Evolutionary conservation across 2,113 vertebrate species (phyloP), one percentile per base, ranked within the genome.

Genomic region (Mirounga angustirostris): DNA sequence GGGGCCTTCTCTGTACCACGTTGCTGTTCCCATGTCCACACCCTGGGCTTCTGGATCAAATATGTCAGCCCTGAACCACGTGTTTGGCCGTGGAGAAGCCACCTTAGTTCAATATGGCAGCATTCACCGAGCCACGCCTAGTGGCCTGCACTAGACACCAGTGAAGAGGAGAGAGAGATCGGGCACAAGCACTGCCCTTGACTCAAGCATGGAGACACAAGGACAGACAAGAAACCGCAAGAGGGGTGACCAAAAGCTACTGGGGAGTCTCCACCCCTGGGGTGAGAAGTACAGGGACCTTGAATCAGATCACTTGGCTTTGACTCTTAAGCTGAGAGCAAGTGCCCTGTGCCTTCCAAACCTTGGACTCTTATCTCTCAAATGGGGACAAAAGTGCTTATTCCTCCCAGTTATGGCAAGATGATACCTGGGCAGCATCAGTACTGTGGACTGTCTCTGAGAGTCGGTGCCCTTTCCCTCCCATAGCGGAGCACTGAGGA

Each of bases 11-110:
- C n/a, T 15, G 58, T 18, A n/a, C 2, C 56, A 28, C 0, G 0
- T 4, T 13, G 1, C 54, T 24, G 10, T 69, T 16, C 15, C 36
- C 54, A 30, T 43, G 71, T 96, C 46, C n/a, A 18, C 36, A 86
- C 30, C 3, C 8, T 33, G 52, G 50, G 19, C 14, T 82, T 43
- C 58, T 43, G 56, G 59, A 52, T 54, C 71, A 46, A 65, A 12
- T 21, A 2, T 1, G 18, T 63, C 30, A 46, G 10, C 14, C 13
- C 5, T 36, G 33, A 58, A 26, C 33, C 26, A 3, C 10, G 5
- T 10, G 10, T 4, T 19, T 7, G 22, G 40, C 94, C 54, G 97
- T 84, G 91, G 88, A 19, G 74, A 95, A 92, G 82, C 33, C 78
- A n/a, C 8, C 10, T 69, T 12, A 52, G 36, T 80, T 89, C 46